Base-by-base conservation (phyloP, 2,113 vertebrate species). In the Chamaea fasciata region DNA sequence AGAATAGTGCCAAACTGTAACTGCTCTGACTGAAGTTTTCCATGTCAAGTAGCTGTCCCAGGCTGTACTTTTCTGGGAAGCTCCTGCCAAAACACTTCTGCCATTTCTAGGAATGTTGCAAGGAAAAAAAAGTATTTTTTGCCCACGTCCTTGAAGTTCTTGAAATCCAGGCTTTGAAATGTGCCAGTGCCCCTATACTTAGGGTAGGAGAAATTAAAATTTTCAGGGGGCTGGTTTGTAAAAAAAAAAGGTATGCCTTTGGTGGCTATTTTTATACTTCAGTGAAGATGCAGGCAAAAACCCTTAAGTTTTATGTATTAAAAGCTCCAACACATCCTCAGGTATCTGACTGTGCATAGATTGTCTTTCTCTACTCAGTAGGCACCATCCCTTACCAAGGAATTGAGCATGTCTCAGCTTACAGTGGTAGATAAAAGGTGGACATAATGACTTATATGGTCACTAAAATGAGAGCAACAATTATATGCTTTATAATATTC, bases 61-160 rank as follows among this genome's bases (percentile, higher is more conserved):
- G 35, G 75, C 76, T 93, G 73, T 93, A 81, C 82, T 95, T 77
- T 93, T 95, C 79, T 95, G 93, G 35, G 94, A 92, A 55, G 64
- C 68, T 86, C 44, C 63, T 90, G 87, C 59, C 63, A 83, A 88
- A 94, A 80, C 31, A 62, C 39, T 70, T 85, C 82, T 83, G 35
- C 75, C 84, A 95, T 92, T 97, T 95, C 93, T 91, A 95, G 87
- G 90, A 97, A 93, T 77, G 90, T 91, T 95, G 75, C 67, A 88
- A 89, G 70, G 63, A 44, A 92, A 91, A 90, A 59, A 59, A 62
- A 8, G 7, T 65, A 42, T 22, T 80, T 91, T 92, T 83, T 95
- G 24, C 55, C 67, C 24, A 52, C 59, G 42, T 77, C 50, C 67
- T 56, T 83, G 46, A 80, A 77, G 71, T 69, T 76, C 16, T 60